Evolutionary conservation across 2,113 vertebrate genomes (phyloP), one percentile per base, ranked within the genome.

Genomic region (Laticauda colubrina): DNA sequence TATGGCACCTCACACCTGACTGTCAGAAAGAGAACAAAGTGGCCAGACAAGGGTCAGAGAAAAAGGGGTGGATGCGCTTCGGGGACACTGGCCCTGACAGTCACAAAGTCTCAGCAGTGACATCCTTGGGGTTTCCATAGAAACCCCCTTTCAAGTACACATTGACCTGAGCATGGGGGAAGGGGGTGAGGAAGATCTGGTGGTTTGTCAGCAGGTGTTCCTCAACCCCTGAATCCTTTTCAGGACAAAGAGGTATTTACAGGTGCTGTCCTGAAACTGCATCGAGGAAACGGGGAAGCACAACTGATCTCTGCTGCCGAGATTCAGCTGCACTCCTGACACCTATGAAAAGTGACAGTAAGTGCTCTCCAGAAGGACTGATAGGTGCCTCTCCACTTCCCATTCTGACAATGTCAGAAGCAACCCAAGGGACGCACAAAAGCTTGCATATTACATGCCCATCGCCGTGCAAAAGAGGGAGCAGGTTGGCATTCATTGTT

Each of bases 101-200:
- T 87, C 56, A 14, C 15, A 21, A 15, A 15, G 45, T 43, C 48
- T 14, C 34, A 54, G 24, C 21, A 3, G n/a, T 61, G 64, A 91
- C 48, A 91, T 61, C 34, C 26, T 39, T 69, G 54, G 64, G 93
- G 93, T 93, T 91, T 86, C 93, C 87, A 93, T 93, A 91, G 90
- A 93, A 91, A 89, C 93, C 69, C 93, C 93, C 57, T 89, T 86
- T 64, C 55, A 55, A 93, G 24, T 64, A 53, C 64, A 91, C 23
- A 6, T 18, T 85, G 90, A 91, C 93, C 87, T 53, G 59, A 88
- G 61, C 39, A 45, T 14, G 34, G 88, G 34, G 88, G 29, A 12
- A 39, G 20, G 2, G 23, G 24, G 59, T 26, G 24, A 24, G 64
- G 14, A 24, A 88, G 81, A 53, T 59, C 10, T 90, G 92, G 81